These are phyloP conservation scores for Eupithecia subumbrata DNA, from an alignment of 2,888 invertebrate species.

Conservation along the genomic window DNA sequence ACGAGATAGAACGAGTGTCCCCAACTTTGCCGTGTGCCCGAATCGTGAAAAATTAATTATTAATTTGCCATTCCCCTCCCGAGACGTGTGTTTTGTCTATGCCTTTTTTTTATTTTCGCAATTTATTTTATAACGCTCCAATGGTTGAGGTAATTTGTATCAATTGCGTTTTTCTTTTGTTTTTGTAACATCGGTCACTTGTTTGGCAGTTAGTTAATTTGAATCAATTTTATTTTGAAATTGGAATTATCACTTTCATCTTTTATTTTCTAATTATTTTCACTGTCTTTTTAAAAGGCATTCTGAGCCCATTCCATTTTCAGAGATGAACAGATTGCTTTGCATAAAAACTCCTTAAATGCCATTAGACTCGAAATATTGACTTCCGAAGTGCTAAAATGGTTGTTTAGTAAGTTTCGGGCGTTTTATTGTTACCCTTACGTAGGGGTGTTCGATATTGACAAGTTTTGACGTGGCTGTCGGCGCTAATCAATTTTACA, in stretches of 20 bases:
- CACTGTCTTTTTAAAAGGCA: not conserved
- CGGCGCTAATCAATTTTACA: constrained; percentile 48
- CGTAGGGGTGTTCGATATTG: constrained; percentile 43
- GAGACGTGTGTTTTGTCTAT: constrained; percentile 66
- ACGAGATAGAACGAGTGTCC: constrained; percentile 71
- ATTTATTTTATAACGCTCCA: constrained; percentile 69
- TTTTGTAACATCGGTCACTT: constrained; percentile 39
- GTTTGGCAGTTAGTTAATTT: constrained; percentile 37
- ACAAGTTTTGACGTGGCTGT: constrained; percentile 41
- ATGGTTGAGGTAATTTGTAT: constrained; percentile 70
- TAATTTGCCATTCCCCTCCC: constrained; percentile 76
- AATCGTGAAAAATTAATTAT: constrained; percentile 79
- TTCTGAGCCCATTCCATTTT: not conserved
- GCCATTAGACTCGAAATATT: constrained; percentile 15
- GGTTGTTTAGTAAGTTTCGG: constrained; percentile 36
- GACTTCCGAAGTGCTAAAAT: constrained; percentile 40
- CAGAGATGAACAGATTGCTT: not conserved
- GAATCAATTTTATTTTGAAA: constrained; percentile 17
- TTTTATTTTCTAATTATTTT: constrained; percentile 9
- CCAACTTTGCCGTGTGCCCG: constrained; percentile 67
- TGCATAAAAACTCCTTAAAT: constrained; percentile 11
- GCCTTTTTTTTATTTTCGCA: constrained; percentile 57
- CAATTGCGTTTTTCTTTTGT: constrained; percentile 53
- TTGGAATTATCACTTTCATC: constrained; percentile 19
- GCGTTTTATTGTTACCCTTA: constrained; percentile 35